A percentile compares a stretch with the other conserved stretches of the same genome.
Evolutionary conservation across 2,888 invertebrate species (phyloP).

Genomic region (Drosophila kuntzei): DNA sequence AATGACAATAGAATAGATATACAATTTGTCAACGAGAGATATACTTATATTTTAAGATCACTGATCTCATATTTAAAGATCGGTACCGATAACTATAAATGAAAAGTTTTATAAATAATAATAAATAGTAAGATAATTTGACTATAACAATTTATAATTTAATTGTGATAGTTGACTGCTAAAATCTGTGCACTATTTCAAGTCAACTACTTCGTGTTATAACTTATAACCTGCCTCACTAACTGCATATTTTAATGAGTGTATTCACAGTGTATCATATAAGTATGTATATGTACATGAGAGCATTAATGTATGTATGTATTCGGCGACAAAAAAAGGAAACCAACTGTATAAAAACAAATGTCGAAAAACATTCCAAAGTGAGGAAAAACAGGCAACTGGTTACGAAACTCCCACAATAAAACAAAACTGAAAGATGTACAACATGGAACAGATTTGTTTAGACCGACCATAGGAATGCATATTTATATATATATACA

Average conservation of each 20-base stretch:
- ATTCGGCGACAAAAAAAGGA: constrained; percentile 12
- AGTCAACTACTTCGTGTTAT: background rate
- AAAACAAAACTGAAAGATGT: constrained; percentile 6
- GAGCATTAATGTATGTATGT: background rate
- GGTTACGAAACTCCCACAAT: constrained; percentile 16
- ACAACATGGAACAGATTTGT: constrained; percentile 69
- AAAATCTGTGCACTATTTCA: background rate
- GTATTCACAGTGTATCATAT: too few relatives aligned
- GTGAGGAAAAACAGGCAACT: constrained; percentile 38
- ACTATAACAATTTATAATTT: background rate
- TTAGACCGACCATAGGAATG: constrained; percentile 42
- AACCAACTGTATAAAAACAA: constrained; percentile 62
- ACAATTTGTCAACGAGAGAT: too few relatives aligned
- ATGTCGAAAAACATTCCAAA: constrained; percentile 60
- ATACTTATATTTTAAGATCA: too few relatives aligned
- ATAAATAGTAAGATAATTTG: too few relatives aligned
- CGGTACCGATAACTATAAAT: too few relatives aligned
- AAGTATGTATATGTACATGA: background rate
- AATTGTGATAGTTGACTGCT: background rate
- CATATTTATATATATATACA: constrained; percentile 12
- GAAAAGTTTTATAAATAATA: too few relatives aligned
- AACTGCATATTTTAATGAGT: constrained; percentile 1
- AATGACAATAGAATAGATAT: too few relatives aligned
- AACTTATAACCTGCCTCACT: constrained; percentile 47
- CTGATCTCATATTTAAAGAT: background rate